A percentile compares a stretch with the other conserved stretches of the same genome.
These are phyloP conservation scores for Sphaerophoria taeniata DNA, from an alignment of 2,888 invertebrate species.

Conservation along the genomic window DNA sequence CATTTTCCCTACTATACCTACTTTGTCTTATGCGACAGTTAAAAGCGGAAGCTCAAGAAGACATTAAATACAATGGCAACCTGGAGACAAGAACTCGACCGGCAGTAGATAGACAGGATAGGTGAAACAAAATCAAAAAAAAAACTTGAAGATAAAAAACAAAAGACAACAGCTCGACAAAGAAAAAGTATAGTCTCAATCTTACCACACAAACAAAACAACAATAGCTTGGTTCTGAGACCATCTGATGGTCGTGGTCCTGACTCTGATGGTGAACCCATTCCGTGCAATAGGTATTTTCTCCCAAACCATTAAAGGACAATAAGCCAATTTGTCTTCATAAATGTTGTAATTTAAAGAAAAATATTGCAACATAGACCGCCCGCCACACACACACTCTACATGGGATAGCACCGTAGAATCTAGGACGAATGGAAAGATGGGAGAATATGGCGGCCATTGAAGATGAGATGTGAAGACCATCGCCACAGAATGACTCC, in stretches of 20 bases:
- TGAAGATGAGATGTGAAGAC: slow-evolving; percentile 38
- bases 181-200: slow-evolving; percentile 54
- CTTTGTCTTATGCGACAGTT: slow-evolving; percentile 53
- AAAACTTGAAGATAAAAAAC: slow-evolving; percentile 23
- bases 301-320: slow-evolving; percentile 74
- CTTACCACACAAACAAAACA: slow-evolving; percentile 53
- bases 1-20: slow-evolving; percentile 39
- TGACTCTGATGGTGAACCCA: not conserved
- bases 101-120: not conserved
- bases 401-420: slow-evolving; percentile 6
- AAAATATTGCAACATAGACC: slow-evolving; percentile 73
- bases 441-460: slow-evolving; percentile 34
- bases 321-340: slow-evolving; percentile 75
- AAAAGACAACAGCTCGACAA: slow-evolving; percentile 14
- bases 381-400: slow-evolving; percentile 46
- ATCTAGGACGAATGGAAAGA: not conserved
- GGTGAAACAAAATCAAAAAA: not conserved
- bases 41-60: slow-evolving; percentile 66
- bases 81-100: slow-evolving; percentile 54
- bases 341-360: slow-evolving; percentile 75
- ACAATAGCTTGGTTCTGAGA: slow-evolving; percentile 57
- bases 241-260: slow-evolving; percentile 55
- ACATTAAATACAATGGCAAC: slow-evolving; percentile 66
- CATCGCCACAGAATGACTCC: slow-evolving; percentile 34
- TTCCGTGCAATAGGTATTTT: slow-evolving; percentile 5